A percentile compares a stretch with the other conserved stretches of the same genome.
Evolutionary conservation across 2,797 vertebrate species (phyloP).

Genomic region (Gouania willdenowi): DNA sequence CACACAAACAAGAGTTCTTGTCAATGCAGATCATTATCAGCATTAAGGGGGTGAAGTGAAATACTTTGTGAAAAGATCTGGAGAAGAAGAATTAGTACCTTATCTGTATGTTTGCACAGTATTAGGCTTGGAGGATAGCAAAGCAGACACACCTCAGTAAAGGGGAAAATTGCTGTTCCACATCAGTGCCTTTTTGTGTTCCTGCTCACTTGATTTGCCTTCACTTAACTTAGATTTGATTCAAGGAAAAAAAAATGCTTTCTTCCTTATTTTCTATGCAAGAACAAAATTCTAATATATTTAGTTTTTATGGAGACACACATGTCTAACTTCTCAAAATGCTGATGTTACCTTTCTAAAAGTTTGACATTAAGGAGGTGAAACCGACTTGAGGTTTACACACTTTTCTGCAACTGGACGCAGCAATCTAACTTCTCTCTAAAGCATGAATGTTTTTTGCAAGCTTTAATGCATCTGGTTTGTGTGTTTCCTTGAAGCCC

Average conservation of each 20-base stretch:
- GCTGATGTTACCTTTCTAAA: too few species aligned
- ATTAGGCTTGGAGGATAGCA: conserved; percentile 2
- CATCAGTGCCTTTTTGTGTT: conserved; percentile 16
- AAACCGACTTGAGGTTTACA: too few species aligned
- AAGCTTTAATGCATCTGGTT: too few species aligned
- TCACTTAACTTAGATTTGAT: conserved; percentile 20
- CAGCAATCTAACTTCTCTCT: too few species aligned
- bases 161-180: conserved; percentile 6
- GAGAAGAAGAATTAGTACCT: conserved; percentile 2
- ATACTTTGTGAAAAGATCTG: conserved; percentile 18
- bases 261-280: not conserved
- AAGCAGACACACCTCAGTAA: not conserved
- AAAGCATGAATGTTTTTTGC: too few species aligned
- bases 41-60: conserved; percentile 20
- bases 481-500: too few species aligned
- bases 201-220: conserved; percentile 10
- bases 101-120: not conserved
- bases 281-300: too few species aligned
- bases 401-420: too few species aligned
- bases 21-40: conserved; percentile 41
- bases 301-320: too few species aligned
- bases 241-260: conserved; percentile 14
- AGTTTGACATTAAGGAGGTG: too few species aligned
- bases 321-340: too few species aligned
- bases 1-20: conserved; percentile 19